These are phyloP conservation scores for Sebastes hopkinsi DNA, from an alignment of 2,797 vertebrate genomes.

Conservation along the genomic window DNA sequence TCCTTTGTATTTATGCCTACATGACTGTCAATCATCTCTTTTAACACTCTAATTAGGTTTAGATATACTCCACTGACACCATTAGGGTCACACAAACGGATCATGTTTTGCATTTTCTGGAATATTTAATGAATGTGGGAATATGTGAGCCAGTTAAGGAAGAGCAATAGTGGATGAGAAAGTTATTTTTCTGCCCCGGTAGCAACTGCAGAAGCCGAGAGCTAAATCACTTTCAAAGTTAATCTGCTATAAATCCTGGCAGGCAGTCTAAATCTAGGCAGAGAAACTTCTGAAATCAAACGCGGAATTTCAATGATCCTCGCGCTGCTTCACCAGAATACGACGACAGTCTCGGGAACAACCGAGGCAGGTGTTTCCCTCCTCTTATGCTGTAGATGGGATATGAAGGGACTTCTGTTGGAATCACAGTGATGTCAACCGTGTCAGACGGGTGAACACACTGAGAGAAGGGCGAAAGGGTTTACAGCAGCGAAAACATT, in stretches of 20 bases:
- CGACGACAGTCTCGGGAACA: neutral
- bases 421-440: constrained; percentile 17
- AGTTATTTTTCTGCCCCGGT: constrained; percentile 34
- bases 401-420: neutral
- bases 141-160: constrained; percentile 16
- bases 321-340: constrained; percentile 20
- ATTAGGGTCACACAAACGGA: constrained; percentile 26
- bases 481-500: constrained; percentile 3
- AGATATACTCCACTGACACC: constrained; percentile 13
- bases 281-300: constrained; percentile 72
- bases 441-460: neutral
- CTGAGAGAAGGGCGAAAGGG: neutral
- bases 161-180: constrained; percentile 23
- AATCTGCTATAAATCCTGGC: constrained; percentile 76
- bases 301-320: constrained; percentile 63
- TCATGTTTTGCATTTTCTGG: constrained; percentile 28
- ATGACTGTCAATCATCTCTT: constrained; percentile 29
- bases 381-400: neutral
- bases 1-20: constrained; percentile 14
- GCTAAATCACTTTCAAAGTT: constrained; percentile 77
- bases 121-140: constrained; percentile 39
- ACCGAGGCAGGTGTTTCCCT: constrained; percentile 6
- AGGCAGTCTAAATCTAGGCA: constrained; percentile 63
- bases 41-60: constrained; percentile 45
- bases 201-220: constrained; percentile 51